These are phyloP conservation scores for Philotrypesis tridentata DNA, from an alignment of 1,140 invertebrate genomes.

Conservation along the genomic window DNA sequence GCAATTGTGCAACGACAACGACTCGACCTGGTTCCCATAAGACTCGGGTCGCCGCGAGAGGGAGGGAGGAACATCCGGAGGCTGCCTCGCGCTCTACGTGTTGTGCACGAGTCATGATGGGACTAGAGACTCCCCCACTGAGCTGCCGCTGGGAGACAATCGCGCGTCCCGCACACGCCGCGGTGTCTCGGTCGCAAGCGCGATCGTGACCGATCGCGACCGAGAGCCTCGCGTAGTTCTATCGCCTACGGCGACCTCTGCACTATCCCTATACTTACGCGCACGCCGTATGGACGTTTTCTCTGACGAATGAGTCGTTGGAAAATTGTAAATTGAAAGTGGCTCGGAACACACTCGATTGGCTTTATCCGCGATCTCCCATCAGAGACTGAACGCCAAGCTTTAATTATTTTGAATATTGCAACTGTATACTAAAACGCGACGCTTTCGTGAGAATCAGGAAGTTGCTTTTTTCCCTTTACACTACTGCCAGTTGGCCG, in stretches of 20 bases:
- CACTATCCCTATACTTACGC: no score
- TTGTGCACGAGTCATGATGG: background rate
- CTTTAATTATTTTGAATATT: no score
- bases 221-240: background rate
- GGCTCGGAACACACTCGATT: background rate
- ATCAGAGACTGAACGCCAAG: no score
- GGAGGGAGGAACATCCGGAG: conserved; percentile 39
- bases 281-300: background rate
- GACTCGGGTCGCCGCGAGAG: conserved; percentile 39
- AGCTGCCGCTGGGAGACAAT: conserved; percentile 36
- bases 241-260: conserved; percentile 44
- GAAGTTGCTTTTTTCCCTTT: no score
- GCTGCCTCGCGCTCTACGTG: background rate
- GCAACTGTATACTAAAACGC: no score
- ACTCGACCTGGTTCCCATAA: conserved; percentile 67
- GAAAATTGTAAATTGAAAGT: background rate
- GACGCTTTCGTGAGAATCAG: no score
- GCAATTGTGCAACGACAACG: conserved; percentile 41
- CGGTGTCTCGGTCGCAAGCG: conserved; percentile 46
- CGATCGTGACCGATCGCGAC: conserved; percentile 53
- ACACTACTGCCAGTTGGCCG: no score
- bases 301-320: background rate
- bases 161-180: conserved; percentile 31
- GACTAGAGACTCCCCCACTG: background rate
- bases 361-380: background rate